Evolutionary conservation across 2,797 vertebrate genomes (phyloP).

Genomic region (Bovichtus diacanthus): DNA sequence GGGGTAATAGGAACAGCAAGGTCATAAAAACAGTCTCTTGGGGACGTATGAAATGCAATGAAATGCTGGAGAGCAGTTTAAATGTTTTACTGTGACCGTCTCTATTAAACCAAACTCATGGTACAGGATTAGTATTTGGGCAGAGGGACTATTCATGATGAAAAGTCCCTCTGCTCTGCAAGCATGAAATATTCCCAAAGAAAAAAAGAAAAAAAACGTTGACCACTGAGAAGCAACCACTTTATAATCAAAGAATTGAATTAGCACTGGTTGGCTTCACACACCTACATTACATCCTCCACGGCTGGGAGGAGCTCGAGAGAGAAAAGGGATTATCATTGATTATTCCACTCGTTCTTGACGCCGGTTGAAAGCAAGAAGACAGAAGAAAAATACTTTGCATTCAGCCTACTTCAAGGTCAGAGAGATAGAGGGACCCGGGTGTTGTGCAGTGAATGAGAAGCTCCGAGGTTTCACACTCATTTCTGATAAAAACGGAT

Average conservation of each 20-base stretch:
- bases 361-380: constrained; percentile 8
- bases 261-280: constrained; percentile 35
- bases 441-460: constrained; percentile 62
- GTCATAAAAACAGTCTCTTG: constrained; percentile 54
- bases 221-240: constrained; percentile 1
- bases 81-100: constrained; percentile 21
- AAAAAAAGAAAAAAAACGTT: not conserved
- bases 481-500: constrained; percentile 67
- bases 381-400: constrained; percentile 48
- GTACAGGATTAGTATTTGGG: constrained; percentile 19
- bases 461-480: constrained; percentile 52
- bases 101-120: constrained; percentile 35
- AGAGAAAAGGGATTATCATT: constrained; percentile 55
- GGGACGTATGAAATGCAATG: constrained; percentile 37
- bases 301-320: constrained; percentile 30
- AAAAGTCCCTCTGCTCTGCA: not conserved
- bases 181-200: not conserved
- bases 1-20: constrained; percentile 49
- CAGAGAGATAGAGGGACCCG: constrained; percentile 60
- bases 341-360: constrained; percentile 58
- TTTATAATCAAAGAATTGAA: constrained; percentile 31
- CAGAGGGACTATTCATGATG: not conserved
- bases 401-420: constrained; percentile 71
- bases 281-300: constrained; percentile 35
- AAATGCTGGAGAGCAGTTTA: constrained; percentile 34